Evolutionary conservation across 2,888 invertebrate genomes (phyloP).

Genomic region (Acheta domesticus): DNA sequence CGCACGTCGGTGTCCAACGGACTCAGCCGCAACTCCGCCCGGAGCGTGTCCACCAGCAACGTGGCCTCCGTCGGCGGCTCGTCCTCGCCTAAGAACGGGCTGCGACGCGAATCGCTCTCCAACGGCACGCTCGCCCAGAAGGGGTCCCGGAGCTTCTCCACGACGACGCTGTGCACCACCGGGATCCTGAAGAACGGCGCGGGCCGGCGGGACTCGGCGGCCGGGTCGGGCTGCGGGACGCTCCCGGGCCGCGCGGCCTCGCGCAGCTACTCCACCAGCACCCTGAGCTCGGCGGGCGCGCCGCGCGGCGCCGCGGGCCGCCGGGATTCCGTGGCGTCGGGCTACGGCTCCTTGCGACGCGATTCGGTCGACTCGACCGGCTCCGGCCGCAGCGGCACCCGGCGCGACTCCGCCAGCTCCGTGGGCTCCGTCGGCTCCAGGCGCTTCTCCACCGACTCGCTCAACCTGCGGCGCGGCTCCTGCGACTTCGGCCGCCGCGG

Average conservation of each 20-base stretch:
- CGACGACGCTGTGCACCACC: background rate
- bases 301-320: conserved; percentile 4
- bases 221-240: background rate
- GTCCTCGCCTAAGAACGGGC: background rate
- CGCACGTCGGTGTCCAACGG: background rate
- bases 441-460: conserved; percentile 65
- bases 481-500: conserved; percentile 67
- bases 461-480: conserved; percentile 64
- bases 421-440: conserved; percentile 37
- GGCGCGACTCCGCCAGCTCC: conserved; percentile 44
- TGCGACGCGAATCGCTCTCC: background rate
- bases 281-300: background rate
- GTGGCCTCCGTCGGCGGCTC: background rate
- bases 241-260: background rate
- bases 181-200: background rate
- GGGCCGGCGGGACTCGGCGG: background rate
- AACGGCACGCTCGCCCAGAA: background rate
- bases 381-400: conserved; percentile 44
- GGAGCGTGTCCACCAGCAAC: background rate
- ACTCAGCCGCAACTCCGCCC: background rate
- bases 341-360: background rate
- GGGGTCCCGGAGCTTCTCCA: background rate
- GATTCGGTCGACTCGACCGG: conserved; percentile 39
- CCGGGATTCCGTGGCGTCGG: background rate
- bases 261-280: conserved; percentile 11